Evolutionary conservation across 2,888 invertebrate genomes (phyloP).

Genomic region (Netelia fuscicornis): DNA sequence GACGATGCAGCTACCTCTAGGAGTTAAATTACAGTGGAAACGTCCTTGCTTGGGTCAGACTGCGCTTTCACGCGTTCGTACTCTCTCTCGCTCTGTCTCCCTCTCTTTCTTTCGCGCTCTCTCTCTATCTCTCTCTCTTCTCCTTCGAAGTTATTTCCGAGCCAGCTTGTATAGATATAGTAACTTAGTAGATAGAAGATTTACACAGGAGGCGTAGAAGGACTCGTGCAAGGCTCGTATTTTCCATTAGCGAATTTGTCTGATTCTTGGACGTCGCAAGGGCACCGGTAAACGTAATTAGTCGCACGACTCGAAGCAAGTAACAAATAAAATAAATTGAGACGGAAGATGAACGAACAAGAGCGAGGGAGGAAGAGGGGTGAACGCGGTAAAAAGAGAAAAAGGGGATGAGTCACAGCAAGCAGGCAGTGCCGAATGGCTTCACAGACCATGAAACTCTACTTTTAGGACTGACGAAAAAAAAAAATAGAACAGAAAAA

Average conservation of each 20-base stretch:
- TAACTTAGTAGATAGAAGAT: constrained; percentile 16
- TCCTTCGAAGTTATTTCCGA: constrained; percentile 44
- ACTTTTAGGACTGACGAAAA: constrained; percentile 66
- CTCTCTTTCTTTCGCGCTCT: constrained; percentile 10
- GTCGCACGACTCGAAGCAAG: constrained; percentile 49
- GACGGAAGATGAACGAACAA: constrained; percentile 30
- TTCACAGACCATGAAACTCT: constrained; percentile 70
- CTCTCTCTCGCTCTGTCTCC: not conserved
- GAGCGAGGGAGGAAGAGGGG: constrained; percentile 26
- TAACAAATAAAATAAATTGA: constrained; percentile 11
- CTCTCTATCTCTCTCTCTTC: not conserved
- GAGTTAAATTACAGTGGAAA: constrained; percentile 63
- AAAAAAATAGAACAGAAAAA: not conserved
- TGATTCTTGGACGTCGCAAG: constrained; percentile 63
- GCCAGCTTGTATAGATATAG: constrained; percentile 23
- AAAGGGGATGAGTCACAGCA: not conserved
- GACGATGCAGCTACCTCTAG: constrained; percentile 22
- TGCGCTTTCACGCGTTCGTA: constrained; percentile 28
- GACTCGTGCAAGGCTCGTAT: constrained; percentile 26
- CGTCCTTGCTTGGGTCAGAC: constrained; percentile 59
- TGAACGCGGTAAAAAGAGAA: not conserved
- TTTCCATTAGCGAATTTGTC: constrained; percentile 72
- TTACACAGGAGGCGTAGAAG: constrained; percentile 20
- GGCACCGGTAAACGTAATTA: constrained; percentile 75
- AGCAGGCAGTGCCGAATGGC: constrained; percentile 33